Percentiles rank a stretch among this genome's conserved stretches.
phyloP scores from a whole-genome alignment of 2,888 invertebrate species.

The Stratiomys singularior region DNA sequence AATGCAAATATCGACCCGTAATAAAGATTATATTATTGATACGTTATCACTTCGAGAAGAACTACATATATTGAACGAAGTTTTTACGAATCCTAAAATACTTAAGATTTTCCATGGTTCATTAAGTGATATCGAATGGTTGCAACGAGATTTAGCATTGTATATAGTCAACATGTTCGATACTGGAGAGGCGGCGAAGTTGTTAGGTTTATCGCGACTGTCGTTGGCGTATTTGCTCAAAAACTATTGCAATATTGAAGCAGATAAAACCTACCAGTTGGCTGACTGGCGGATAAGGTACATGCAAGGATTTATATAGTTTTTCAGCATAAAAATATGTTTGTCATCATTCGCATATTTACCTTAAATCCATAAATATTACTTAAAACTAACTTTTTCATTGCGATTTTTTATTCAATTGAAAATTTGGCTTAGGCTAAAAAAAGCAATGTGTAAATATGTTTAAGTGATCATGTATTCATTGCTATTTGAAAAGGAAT shows the following conservation, averaged over 20 bases:
- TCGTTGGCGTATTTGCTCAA: constrained; percentile 83
- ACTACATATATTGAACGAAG: constrained; percentile 83
- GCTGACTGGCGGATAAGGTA: constrained; percentile 94
- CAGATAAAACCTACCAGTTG: constrained; percentile 91
- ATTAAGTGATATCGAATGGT: constrained; percentile 87
- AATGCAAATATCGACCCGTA: constrained; percentile 89
- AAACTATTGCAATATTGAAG: constrained; percentile 79
- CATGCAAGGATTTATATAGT: too few relatives aligned
- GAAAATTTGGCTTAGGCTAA: too few relatives aligned
- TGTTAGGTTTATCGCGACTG: constrained; percentile 74
- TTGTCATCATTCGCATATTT: too few relatives aligned
- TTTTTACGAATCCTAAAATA: constrained; percentile 89
- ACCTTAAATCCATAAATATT: too few relatives aligned
- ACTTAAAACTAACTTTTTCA: too few relatives aligned
- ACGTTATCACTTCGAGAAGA: constrained; percentile 85
- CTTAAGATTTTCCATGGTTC: constrained; percentile 97
- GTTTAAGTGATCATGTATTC: too few relatives aligned
- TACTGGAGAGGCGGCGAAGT: constrained; percentile 87
- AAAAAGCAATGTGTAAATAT: too few relatives aligned
- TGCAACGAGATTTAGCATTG: constrained; percentile 93
- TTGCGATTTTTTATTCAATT: too few relatives aligned
- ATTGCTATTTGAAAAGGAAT: too few relatives aligned
- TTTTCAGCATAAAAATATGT: too few relatives aligned
- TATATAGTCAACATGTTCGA: constrained; percentile 98
- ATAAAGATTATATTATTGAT: constrained; percentile 89